Base-by-base conservation (phyloP, 2,797 vertebrate genomes). In the Alauda arvensis region DNA sequence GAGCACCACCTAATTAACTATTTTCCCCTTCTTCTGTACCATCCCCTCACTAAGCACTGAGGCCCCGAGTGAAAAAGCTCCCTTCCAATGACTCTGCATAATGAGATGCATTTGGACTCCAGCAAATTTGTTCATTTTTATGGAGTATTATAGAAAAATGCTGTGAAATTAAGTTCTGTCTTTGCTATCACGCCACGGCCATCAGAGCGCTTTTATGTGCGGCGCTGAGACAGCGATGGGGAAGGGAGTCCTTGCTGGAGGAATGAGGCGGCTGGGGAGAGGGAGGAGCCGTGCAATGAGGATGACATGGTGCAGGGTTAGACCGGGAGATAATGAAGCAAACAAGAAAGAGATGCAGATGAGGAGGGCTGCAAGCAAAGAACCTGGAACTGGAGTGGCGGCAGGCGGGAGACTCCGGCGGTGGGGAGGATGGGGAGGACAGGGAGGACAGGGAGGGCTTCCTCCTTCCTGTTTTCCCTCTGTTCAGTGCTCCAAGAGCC, bases 1-100 rank as follows among this genome's bases (percentile, higher is more conserved):
- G 57, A 90, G 95, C 90, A 85, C 85, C 88, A 88, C 85, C 93
- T 93, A 91, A 93, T 94, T 94, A 95, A 91, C 95, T 93, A 91
- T 95, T 91, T 93, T 83, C 28, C 76, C 77, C 77, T 85, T 83
- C 71, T 89, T 88, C 93, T 91, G 61, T 72, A 76, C 80, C 87
- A 89, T 90, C 88, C 89, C 84, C 70, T 55, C 19, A 72, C 43
- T 13, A 66, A 78, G 80, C n/a, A 6, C 57, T 0, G 21, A 86
- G 78, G 72, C 87, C 93, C 77, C 48, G 33, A 81, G 80, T 18
- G 80, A 82, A 83, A 94, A 82, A 81, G 53, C 94, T 93, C 83
- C 87, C 80, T 88, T 56, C 71, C 82, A 77, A 51, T 53, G 80
- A 84, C 91, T 92, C 85, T 3, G 33, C 77, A 51, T 86, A 95